Evolutionary conservation across 1,140 invertebrate genomes (phyloP), one percentile per base, ranked within the genome.

Genomic region (Cyclargus thomasi): DNA sequence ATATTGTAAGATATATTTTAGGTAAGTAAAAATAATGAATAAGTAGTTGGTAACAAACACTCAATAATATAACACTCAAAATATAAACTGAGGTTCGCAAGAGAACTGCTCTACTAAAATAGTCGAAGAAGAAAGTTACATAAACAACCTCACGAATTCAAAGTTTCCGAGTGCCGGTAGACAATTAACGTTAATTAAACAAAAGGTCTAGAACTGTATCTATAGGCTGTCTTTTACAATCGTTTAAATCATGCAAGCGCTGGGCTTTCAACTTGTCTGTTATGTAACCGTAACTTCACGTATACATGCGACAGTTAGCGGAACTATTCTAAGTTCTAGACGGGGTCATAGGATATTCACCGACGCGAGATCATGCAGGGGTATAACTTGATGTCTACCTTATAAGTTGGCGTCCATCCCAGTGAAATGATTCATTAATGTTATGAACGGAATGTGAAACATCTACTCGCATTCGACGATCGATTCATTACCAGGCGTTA

Each of bases 221-320:
- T 47, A 11, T 47, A 8, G 39, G 14, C 39, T 47, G 39, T 47
- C 3, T 47, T 47, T 47, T 21, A 59, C 55, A 59, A 59, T 59
- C 7, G 17, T 59, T 20, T 10, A 20, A 47, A 59, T 59, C 55
- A 59, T 59, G 17, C 63, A 65, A 36, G 22, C 17, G 39, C 39
- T 47, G 10, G 14, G 17, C 29, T 22, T n/a, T 21, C 36, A 53
- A 21, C 57, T 53, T n/a, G 20, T 20, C 18, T 64, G 23, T 65
- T 67, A 67, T 36, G 57, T 67, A 67, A 62, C 65, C 57, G 55
- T 14, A 67, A 62, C 10, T 57, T 67, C 29, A 59, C 53, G 21
- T 16, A 59, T 17, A 14, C 65, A 66, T 66, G 65, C 65, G 65
- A 66, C 29, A 59, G 35, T 35, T 59, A 62, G 29, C 57, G 57